A percentile compares a stretch with the other conserved stretches of the same genome.
Conservation (phyloP, 2,888 invertebrate genomes). For the Hypselothyrea guttata region DNA sequence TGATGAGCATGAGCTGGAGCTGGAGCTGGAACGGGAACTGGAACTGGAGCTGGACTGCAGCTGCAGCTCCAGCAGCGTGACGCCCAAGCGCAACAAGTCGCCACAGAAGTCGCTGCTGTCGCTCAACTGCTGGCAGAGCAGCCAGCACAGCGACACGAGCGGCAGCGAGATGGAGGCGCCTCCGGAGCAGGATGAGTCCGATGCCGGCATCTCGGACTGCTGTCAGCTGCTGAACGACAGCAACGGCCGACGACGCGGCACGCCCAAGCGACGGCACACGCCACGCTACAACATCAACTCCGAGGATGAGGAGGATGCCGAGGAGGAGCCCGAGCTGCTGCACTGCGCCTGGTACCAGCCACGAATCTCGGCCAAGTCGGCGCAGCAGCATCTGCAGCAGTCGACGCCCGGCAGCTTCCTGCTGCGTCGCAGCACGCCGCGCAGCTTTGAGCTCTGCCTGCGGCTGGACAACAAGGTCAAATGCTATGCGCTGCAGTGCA, state of each 20-base stretch:
- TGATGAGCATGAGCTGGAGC: slow-evolving; percentile 52
- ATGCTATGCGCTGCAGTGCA: slow-evolving; percentile 62
- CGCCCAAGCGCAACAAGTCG: slow-evolving; percentile 57
- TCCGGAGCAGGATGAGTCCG: slow-evolving; percentile 42
- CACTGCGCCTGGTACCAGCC: slow-evolving; percentile 77
- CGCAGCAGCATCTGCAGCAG: slow-evolving; percentile 58
- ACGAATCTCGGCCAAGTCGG: slow-evolving; percentile 70
- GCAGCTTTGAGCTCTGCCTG: slow-evolving; percentile 67
- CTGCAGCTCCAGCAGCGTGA: slow-evolving; percentile 45
- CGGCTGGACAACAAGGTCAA: slow-evolving; percentile 75
- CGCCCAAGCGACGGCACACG: slow-evolving; percentile 39
- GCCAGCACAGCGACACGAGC: slow-evolving; percentile 64
- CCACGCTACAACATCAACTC: slow-evolving; percentile 48
- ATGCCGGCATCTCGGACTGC: slow-evolving; percentile 79
- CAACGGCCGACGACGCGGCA: slow-evolving; percentile 40
- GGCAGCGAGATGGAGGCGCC: slow-evolving; percentile 40
- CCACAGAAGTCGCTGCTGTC: slow-evolving; percentile 74
- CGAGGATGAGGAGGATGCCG: slow-evolving; percentile 62
- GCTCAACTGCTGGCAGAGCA: slow-evolving; percentile 74
- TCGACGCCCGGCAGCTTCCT: slow-evolving; percentile 72
- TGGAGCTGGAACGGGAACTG: not conserved
- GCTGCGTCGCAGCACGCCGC: slow-evolving; percentile 72
- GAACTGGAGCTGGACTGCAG: slow-evolving; percentile 52
- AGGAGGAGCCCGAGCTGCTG: slow-evolving; percentile 63
- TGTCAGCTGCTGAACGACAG: slow-evolving; percentile 72